These are phyloP conservation scores for Trissolcus brochymenae DNA, from an alignment of 2,888 invertebrate species.

Conservation along the genomic window DNA sequence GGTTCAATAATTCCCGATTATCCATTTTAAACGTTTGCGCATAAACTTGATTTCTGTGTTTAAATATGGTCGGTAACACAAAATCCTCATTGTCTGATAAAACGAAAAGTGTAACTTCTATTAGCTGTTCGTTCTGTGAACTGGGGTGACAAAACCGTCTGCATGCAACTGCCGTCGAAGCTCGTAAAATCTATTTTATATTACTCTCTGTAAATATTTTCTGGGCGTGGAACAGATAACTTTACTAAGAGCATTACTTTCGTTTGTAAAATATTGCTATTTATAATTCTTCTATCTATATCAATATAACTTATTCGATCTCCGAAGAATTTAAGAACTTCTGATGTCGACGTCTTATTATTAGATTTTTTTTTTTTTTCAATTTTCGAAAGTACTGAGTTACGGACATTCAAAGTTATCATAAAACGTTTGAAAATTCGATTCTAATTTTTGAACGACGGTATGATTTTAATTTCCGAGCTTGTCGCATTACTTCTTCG, in stretches of 20 bases:
- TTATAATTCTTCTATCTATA: slow-evolving; percentile 1
- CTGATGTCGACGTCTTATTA: not conserved
- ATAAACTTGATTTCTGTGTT: no score
- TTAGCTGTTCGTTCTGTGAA: no score
- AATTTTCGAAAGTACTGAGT: not conserved
- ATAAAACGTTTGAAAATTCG: not conserved
- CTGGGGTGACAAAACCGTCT: slow-evolving; percentile 26
- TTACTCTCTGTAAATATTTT: slow-evolving; percentile 30
- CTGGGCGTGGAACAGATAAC: slow-evolving; percentile 20
- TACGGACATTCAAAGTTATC: not conserved
- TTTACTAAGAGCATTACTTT: slow-evolving; percentile 20
- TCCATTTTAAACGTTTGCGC: no score
- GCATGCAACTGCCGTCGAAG: slow-evolving; percentile 19
- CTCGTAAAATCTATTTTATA: slow-evolving; percentile 31
- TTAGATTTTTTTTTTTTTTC: no score
- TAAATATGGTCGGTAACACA: no score
- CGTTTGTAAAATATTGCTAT: slow-evolving; percentile 13
- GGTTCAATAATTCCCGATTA: no score
- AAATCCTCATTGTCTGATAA: no score
- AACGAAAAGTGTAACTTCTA: no score
- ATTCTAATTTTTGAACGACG: no score
- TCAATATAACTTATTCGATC: slow-evolving; percentile 8
- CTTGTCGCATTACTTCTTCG: no score
- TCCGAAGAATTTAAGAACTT: not conserved
- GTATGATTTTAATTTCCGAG: no score